Conservation (phyloP, 1,140 invertebrate species). For the Episyrphus balteatus region DNA sequence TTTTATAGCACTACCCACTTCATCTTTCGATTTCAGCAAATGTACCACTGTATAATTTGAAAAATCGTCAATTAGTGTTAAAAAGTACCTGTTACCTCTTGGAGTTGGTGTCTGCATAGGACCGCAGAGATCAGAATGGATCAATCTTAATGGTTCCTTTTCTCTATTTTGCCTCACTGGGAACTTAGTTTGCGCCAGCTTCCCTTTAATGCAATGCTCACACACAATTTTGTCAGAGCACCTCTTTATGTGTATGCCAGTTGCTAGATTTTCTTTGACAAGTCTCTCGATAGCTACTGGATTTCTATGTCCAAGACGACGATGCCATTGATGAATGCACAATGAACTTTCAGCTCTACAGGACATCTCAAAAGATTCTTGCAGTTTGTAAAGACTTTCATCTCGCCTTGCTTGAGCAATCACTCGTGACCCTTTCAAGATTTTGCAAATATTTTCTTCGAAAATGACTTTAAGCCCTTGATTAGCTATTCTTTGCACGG, state of each 20-base stretch:
- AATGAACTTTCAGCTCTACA: no score
- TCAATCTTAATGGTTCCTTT: slow-evolving; percentile 13
- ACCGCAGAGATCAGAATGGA: slow-evolving; percentile 35
- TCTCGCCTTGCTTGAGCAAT: no score
- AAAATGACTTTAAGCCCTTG: no score
- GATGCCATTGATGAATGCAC: slow-evolving; percentile 7
- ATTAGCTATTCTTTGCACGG: no score
- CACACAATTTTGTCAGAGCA: slow-evolving; percentile 7
- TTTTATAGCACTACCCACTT: slow-evolving; percentile 29
- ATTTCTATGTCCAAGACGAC: slow-evolving; percentile 6
- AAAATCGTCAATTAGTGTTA: slow-evolving; percentile 39
- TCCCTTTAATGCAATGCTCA: slow-evolving; percentile 18
- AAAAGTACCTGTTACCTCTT: slow-evolving; percentile 31
- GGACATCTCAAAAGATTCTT: no score
- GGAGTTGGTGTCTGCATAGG: slow-evolving; percentile 34
- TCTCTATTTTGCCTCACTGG: slow-evolving; percentile 6
- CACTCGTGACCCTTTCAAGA: no score
- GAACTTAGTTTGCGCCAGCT: slow-evolving; percentile 16
- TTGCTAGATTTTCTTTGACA: slow-evolving; percentile 1
- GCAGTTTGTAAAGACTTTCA: no score
- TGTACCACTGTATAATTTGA: slow-evolving; percentile 32
- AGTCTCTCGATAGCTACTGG: background rate
- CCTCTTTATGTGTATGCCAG: background rate
- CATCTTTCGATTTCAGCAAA: slow-evolving; percentile 34
- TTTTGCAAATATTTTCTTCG: no score